Evolutionary conservation across 2,113 vertebrate species (phyloP).

Genomic region (Eclectus roratus): DNA sequence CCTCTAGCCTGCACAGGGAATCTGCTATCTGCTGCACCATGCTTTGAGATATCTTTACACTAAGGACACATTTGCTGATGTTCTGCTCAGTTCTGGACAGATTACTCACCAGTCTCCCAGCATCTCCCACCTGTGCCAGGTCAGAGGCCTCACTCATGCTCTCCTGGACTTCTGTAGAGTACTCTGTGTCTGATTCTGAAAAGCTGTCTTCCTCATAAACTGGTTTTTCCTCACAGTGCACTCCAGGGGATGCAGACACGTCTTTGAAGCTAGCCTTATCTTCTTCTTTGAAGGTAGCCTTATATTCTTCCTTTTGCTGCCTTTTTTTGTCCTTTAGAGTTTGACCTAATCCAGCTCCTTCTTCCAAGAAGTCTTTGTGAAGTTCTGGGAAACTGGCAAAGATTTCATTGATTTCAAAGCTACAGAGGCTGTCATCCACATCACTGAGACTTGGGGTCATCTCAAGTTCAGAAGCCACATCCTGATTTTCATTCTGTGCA

Average conservation of each 20-base stretch:
- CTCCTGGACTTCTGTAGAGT: background rate
- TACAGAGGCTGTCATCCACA: constrained; percentile 58
- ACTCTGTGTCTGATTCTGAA: background rate
- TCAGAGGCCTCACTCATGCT: background rate
- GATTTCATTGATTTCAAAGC: constrained; percentile 75
- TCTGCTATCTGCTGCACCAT: constrained; percentile 42
- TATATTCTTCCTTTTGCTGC: background rate
- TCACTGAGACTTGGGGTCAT: background rate
- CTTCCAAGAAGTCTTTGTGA: background rate
- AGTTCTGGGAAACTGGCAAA: constrained; percentile 51
- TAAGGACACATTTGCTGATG: constrained; percentile 60
- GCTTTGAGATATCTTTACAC: constrained; percentile 66
- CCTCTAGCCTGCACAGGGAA: background rate
- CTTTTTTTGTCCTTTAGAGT: background rate
- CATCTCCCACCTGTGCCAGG: background rate
- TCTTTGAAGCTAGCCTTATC: background rate
- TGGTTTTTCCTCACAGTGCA: background rate
- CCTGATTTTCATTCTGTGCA: background rate
- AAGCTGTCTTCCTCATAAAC: background rate
- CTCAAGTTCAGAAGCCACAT: background rate
- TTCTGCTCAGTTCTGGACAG: constrained; percentile 17
- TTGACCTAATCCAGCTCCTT: background rate
- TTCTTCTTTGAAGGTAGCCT: background rate
- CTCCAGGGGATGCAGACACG: background rate
- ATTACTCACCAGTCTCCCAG: background rate